Evolutionary conservation across 92 coral and sea anemone genomes (phyloP), one percentile per base, ranked within the genome.

Genomic region (Zoanthus solanderi): DNA sequence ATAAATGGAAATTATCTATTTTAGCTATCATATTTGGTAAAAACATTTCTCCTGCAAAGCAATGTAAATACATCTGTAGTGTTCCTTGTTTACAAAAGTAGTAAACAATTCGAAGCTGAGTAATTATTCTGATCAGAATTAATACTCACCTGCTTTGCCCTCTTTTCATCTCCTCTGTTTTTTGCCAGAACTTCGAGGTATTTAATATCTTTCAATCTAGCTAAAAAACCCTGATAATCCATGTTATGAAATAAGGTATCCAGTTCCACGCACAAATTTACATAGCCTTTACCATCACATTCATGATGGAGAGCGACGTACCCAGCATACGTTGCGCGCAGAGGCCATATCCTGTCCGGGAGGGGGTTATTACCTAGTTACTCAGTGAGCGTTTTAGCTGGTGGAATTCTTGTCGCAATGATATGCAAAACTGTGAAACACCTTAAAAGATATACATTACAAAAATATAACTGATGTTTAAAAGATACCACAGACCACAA

Each of bases 81-180:
- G 60, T 53, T 53, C 60, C 60, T 53, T 53, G 60, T 53, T 53
- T 53, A 53, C 60, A 53, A 53, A 53, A 53, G 60, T 53, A 53
- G 60, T 53, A 53, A 53, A 53, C 60, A 53, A 53, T 53, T 53
- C 60, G 60, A 53, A 53, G 60, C 60, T 53, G 60, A 53, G 60
- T 53, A 53, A 53, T 53, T 53, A 53, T 53, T 53, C 60, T 53
- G 60, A 53, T 53, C 60, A 53, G 60, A 53, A 16, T 63, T 63
- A 63, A 63, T 63, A 63, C 71, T 63, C 30, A 63, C 71, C 30
- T 65, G 28, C 8, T 65, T 65, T 65, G 71, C 71, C 29, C 30
- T 65, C 71, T 65, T 65, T 65, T 65, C 71, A 65, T 65, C 71
- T 65, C 71, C 71, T 65, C 71, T 65, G 23, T 23, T 65, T 65